Conservation (phyloP, 2,797 vertebrate species). For the Gypaetus barbatus region DNA sequence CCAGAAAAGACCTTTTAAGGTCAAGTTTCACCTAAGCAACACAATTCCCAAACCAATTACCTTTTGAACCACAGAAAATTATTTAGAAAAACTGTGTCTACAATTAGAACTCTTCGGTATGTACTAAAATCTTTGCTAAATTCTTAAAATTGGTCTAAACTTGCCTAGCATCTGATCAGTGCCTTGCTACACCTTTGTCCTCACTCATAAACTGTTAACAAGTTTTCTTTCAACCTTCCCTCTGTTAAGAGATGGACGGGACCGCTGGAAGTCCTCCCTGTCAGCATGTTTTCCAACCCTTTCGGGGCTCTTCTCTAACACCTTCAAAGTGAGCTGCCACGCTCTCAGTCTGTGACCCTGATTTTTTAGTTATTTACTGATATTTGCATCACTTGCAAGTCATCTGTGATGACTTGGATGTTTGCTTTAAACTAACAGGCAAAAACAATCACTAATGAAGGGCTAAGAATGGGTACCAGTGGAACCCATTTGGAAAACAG, state of each 20-base stretch:
- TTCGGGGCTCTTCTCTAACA: neutral
- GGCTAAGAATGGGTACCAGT: neutral
- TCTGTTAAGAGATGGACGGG: fast-evolving
- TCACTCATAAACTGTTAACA: fast-evolving
- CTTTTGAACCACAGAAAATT: neutral
- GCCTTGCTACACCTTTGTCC: neutral
- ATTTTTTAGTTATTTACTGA: neutral
- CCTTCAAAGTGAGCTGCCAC: fast-evolving
- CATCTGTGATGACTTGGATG: neutral
- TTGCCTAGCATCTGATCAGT: no score
- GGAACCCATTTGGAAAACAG: neutral
- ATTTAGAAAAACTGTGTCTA: neutral
- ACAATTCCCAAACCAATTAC: neutral
- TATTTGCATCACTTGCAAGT: neutral
- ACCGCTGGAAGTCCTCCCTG: neutral
- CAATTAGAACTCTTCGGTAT: neutral
- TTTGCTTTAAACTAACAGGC: neutral
- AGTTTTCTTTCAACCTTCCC: neutral
- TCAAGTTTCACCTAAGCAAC: neutral
- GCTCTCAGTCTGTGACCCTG: neutral
- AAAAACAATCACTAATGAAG: neutral
- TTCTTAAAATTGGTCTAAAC: neutral
- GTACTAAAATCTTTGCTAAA: neutral
- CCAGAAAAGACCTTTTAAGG: neutral
- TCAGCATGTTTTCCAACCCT: neutral